Percentiles rank a stretch among this genome's conserved stretches.
Conservation (phyloP, 2,888 invertebrate genomes). For the Cosmorhoe ocellata region DNA sequence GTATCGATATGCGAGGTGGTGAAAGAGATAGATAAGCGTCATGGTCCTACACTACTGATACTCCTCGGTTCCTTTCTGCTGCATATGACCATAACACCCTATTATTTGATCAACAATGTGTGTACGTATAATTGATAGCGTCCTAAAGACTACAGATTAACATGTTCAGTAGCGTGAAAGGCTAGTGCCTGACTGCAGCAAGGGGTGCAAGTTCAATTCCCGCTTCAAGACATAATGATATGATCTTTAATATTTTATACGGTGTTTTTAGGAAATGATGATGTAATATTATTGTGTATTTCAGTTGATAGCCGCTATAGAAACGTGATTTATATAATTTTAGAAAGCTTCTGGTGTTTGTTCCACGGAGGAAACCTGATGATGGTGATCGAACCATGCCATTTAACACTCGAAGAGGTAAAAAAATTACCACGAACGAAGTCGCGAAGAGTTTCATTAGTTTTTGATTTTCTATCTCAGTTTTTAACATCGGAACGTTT, state of each 20-base stretch:
- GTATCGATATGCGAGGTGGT: constrained; percentile 64
- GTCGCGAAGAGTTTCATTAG: no score
- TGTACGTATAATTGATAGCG: constrained; percentile 34
- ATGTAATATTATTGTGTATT: not conserved
- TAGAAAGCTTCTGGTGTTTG: constrained; percentile 27
- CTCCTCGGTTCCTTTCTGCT: constrained; percentile 64
- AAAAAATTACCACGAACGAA: not conserved
- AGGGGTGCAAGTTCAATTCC: no score
- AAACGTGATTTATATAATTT: not conserved
- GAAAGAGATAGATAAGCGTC: constrained; percentile 57
- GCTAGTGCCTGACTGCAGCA: no score
- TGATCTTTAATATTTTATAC: no score
- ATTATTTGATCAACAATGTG: constrained; percentile 64
- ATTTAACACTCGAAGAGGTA: constrained; percentile 28
- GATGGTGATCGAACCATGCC: constrained; percentile 29
- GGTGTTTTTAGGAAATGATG: no score
- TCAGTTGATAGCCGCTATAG: not conserved
- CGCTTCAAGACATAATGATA: no score
- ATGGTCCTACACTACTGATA: constrained; percentile 59
- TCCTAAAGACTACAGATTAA: no score
- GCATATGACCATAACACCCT: constrained; percentile 78
- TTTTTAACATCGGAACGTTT: no score
- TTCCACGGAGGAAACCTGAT: constrained; percentile 17
- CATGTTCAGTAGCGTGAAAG: no score
- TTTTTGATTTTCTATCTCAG: no score